Percentiles rank a stretch among this genome's conserved stretches.
Evolutionary conservation across 2,113 vertebrate genomes (phyloP).

Genomic region (Columba livia): DNA sequence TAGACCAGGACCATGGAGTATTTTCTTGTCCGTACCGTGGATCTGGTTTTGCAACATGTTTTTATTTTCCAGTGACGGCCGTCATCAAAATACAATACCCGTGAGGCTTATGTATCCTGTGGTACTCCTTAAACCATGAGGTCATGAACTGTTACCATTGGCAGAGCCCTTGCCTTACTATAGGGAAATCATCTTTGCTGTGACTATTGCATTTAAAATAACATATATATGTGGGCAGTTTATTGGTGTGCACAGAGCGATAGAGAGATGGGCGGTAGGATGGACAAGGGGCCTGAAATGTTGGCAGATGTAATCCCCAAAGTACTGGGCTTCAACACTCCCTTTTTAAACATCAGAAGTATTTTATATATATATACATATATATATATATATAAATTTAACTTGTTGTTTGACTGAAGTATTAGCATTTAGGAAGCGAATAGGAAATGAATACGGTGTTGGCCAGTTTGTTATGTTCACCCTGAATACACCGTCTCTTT

Average conservation of each 20-base stretch:
- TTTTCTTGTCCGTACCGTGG: not conserved
- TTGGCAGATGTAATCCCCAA: not conserved
- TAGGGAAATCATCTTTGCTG: not conserved
- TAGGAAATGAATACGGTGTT: not conserved
- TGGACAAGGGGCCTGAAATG: not conserved
- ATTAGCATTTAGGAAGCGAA: not conserved
- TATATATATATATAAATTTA: not conserved
- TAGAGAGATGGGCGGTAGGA: not conserved
- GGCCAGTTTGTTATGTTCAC: not conserved
- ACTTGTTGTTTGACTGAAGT: not conserved
- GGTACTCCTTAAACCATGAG: not conserved
- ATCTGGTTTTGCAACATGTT: not conserved
- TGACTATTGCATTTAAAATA: not conserved
- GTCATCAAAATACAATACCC: not conserved
- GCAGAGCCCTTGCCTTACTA: not conserved
- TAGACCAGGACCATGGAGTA: not conserved
- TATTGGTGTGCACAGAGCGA: not conserved
- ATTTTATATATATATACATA: not conserved
- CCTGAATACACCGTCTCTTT: rapidly evolving
- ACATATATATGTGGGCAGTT: not conserved
- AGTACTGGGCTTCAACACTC: not conserved
- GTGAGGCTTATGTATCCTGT: not conserved
- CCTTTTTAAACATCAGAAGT: not conserved
- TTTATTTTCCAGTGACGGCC: not conserved
- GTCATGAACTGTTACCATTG: not conserved